These are phyloP conservation scores for Meriones psammophilus DNA, from an alignment of 2,797 vertebrate genomes.

Conservation along the genomic window DNA sequence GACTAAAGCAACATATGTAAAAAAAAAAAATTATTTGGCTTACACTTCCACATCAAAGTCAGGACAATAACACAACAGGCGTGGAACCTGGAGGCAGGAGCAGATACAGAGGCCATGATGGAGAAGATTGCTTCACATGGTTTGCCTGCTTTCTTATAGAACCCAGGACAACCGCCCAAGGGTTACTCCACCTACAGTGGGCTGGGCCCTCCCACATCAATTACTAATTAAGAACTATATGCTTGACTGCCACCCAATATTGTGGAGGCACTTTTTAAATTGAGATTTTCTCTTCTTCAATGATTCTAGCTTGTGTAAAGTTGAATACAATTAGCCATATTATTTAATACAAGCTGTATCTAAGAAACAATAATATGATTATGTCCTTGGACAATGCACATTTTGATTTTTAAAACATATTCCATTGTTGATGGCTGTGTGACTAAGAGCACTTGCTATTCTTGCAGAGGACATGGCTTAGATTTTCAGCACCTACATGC, in stretches of 20 bases:
- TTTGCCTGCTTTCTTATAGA: too few relatives aligned
- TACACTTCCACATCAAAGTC: neutral
- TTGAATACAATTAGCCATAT: neutral
- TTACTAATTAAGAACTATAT: neutral
- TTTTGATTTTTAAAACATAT: neutral
- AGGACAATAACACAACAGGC: neutral
- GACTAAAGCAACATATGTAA: neutral
- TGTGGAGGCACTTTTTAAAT: neutral
- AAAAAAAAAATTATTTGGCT: neutral
- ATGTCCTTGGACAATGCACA: neutral
- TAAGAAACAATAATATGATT: neutral
- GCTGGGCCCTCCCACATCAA: neutral
- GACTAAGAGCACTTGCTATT: neutral
- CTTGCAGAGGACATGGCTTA: neutral
- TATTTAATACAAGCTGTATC: neutral
- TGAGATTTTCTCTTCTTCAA: too few relatives aligned
- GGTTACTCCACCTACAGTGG: neutral
- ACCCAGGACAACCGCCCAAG: too few relatives aligned
- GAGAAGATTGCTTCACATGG: neutral
- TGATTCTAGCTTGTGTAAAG: neutral
- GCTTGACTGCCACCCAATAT: too few relatives aligned
- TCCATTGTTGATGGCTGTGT: neutral
- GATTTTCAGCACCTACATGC: neutral
- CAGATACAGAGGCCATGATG: too few relatives aligned
- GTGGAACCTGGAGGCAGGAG: too few relatives aligned